Conservation (phyloP, 2,888 invertebrate species). For the Drosophila austrosaltans region DNA sequence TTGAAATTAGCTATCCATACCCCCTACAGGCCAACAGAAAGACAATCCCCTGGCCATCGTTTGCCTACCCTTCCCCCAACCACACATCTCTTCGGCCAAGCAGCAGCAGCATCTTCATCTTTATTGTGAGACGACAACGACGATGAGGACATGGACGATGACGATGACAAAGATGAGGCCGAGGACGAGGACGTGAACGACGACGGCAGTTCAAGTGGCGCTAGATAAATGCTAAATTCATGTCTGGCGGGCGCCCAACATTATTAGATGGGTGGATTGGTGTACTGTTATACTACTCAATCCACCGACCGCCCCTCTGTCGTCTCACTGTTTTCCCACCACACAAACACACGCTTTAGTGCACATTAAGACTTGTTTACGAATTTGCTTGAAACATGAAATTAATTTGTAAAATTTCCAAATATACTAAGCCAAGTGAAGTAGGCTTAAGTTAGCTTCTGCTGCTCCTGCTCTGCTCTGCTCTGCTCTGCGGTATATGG, state of each 20-base stretch:
- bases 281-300: slow-evolving; percentile 19
- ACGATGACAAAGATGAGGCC: neutral
- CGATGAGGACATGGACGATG: slow-evolving; percentile 20
- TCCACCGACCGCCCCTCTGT: slow-evolving; percentile 1
- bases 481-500: neutral
- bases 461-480: neutral
- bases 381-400: slow-evolving; percentile 78
- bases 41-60: slow-evolving; percentile 1
- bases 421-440: slow-evolving; percentile 44
- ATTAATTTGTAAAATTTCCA: slow-evolving; percentile 78
- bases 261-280: slow-evolving; percentile 65
- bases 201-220: slow-evolving; percentile 69
- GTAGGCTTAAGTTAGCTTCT: neutral
- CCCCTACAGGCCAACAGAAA: slow-evolving; percentile 24
- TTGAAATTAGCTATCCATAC: slow-evolving; percentile 65
- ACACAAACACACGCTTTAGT: slow-evolving; percentile 70
- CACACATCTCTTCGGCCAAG: neutral
- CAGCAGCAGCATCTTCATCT: slow-evolving; percentile 42
- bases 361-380: slow-evolving; percentile 80
- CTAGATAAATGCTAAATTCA: slow-evolving; percentile 79
- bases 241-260: slow-evolving; percentile 76
- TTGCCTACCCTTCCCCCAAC: neutral
- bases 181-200: slow-evolving; percentile 22
- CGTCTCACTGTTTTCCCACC: slow-evolving; percentile 10
- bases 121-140: slow-evolving; percentile 38